Evolutionary conservation across 2,113 vertebrate species (phyloP).

Genomic region (Stegostoma tigrinum): DNA sequence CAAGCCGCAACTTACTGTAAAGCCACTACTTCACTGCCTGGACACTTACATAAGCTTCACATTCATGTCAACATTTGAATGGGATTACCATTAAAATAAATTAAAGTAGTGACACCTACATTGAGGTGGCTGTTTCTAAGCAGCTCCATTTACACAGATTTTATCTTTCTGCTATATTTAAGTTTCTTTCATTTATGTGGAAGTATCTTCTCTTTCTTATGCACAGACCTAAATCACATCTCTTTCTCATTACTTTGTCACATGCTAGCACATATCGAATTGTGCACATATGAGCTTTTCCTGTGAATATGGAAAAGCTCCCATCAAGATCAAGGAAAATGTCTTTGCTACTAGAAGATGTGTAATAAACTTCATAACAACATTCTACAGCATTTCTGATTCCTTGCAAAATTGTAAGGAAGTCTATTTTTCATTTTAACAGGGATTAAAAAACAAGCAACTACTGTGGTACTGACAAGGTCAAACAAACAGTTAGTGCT

Average conservation of each 20-base stretch:
- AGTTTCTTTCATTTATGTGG: not conserved
- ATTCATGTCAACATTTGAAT: not conserved
- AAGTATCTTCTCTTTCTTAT: not conserved
- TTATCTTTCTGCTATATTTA: not conserved
- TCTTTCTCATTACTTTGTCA: not conserved
- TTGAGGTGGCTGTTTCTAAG: not conserved
- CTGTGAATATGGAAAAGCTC: not conserved
- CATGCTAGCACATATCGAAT: not conserved
- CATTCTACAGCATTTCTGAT: not conserved
- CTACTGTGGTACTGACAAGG: not conserved
- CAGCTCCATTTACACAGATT: not conserved
- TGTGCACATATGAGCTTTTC: not conserved
- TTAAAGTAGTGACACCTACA: not conserved
- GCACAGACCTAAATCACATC: not conserved
- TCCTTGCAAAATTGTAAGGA: not conserved
- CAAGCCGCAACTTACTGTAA: not conserved
- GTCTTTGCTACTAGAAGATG: not conserved
- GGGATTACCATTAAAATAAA: not conserved
- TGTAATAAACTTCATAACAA: not conserved
- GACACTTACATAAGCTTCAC: not conserved
- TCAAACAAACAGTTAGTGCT: not conserved
- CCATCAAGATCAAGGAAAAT: not conserved
- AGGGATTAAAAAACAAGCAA: not conserved
- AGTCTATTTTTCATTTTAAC: not conserved
- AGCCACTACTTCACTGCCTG: not conserved